Percentiles rank a stretch among this genome's conserved stretches.
These are phyloP conservation scores for Porites divaricata DNA, from an alignment of 92 coral and sea anemone genomes.

Conservation along the genomic window DNA sequence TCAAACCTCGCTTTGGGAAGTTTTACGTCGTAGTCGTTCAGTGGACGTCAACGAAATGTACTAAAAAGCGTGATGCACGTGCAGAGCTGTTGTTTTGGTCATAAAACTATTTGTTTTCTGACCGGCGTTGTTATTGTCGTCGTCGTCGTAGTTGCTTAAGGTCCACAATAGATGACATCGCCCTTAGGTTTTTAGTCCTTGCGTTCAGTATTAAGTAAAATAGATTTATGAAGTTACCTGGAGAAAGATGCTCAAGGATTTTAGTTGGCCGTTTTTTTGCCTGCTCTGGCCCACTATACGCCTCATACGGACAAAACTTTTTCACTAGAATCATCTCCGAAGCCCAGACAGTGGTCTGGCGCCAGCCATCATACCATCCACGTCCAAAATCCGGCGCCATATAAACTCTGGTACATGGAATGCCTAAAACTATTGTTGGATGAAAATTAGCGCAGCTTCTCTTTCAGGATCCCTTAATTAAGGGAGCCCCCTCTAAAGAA, in stretches of 20 bases:
- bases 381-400: not conserved
- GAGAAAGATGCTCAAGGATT: not conserved
- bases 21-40: too few relatives aligned
- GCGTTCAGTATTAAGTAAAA: not conserved
- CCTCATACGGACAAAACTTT: not conserved
- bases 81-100: too few relatives aligned
- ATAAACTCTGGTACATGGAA: slow-evolving; percentile 4
- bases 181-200: not conserved
- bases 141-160: too few relatives aligned
- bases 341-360: slow-evolving; percentile 13
- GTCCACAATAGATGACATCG: too few relatives aligned
- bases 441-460: too few relatives aligned
- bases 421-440: not conserved
- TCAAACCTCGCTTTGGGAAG: too few relatives aligned
- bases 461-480: too few relatives aligned
- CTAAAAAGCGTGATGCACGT: too few relatives aligned
- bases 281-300: not conserved
- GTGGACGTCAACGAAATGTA: too few relatives aligned
- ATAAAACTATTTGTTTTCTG: too few relatives aligned
- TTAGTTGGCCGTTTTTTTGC: not conserved
- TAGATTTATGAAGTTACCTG: not conserved
- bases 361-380: slow-evolving; percentile 1
- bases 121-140: too few relatives aligned
- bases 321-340: not conserved
- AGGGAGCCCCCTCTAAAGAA: too few relatives aligned